Conservation (phyloP, 2,797 vertebrate genomes). For the Halcyon leucocephala region DNA sequence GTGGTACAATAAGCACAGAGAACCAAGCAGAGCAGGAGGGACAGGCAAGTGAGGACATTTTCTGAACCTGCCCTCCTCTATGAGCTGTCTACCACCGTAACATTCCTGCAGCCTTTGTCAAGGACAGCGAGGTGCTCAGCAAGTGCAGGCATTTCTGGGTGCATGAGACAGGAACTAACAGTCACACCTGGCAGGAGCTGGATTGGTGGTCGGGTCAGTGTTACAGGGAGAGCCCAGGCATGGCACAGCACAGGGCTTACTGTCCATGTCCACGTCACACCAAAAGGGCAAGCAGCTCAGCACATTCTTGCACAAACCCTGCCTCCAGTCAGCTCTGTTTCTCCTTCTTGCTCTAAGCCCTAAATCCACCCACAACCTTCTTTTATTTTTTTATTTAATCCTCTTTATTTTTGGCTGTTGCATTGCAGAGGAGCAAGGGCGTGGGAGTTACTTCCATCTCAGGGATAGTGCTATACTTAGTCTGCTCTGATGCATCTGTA, state of each 20-base stretch:
- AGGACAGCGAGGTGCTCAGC: not conserved
- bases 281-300: not conserved
- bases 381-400: constrained; percentile 45
- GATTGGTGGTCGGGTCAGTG: not conserved
- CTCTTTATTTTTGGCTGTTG: constrained; percentile 62
- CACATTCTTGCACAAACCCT: not conserved
- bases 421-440: constrained; percentile 57
- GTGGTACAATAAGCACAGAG: not conserved
- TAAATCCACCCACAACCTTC: constrained; percentile 53
- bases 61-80: not conserved
- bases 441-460: constrained; percentile 63
- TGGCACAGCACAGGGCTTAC: not conserved
- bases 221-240: not conserved
- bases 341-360: not conserved
- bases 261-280: not conserved
- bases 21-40: not conserved
- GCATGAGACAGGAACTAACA: not conserved
- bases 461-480: constrained; percentile 54
- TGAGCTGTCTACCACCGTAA: not conserved
- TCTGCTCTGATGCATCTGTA: constrained; percentile 60
- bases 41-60: not conserved
- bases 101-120: not conserved
- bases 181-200: not conserved
- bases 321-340: not conserved
- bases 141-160: not conserved